Evolutionary conservation across 2,888 invertebrate species (phyloP).

Genomic region (Trichogramma dendrolimi): DNA sequence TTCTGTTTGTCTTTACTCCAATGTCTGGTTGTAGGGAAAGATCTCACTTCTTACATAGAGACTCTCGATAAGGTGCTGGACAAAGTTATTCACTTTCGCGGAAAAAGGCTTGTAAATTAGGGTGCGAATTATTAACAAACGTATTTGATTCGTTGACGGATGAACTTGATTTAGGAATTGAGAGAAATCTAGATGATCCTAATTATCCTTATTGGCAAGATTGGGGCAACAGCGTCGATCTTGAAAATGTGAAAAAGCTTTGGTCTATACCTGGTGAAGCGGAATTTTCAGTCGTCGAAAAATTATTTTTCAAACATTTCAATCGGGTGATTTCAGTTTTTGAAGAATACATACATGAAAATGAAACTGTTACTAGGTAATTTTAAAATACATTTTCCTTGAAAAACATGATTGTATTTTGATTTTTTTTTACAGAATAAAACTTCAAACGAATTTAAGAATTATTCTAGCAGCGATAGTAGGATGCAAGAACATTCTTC

Average conservation of each 20-base stretch:
- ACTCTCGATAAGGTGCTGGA: constrained; percentile 65
- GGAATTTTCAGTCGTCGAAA: constrained; percentile 66
- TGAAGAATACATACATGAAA: constrained; percentile 51
- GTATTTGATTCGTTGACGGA: constrained; percentile 60
- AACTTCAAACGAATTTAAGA: constrained; percentile 64
- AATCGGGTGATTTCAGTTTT: constrained; percentile 62
- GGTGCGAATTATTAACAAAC: constrained; percentile 59
- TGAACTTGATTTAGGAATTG: constrained; percentile 58
- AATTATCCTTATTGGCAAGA: constrained; percentile 70
- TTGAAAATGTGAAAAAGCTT: constrained; percentile 63
- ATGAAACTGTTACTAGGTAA: constrained; percentile 11
- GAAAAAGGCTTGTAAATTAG: constrained; percentile 59
- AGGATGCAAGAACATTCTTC: constrained; percentile 65
- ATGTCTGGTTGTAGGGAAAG: constrained; percentile 64
- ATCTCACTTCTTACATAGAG: constrained; percentile 64
- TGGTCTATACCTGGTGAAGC: constrained; percentile 76
- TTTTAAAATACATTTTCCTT: background rate
- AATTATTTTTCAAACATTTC: constrained; percentile 63
- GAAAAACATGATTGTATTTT: constrained; percentile 7
- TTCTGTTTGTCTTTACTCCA: constrained; percentile 73
- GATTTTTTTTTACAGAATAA: constrained; percentile 54
- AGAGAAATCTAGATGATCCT: constrained; percentile 60
- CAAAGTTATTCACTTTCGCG: constrained; percentile 65
- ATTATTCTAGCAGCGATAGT: constrained; percentile 63
- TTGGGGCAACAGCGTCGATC: constrained; percentile 73